These are phyloP conservation scores for Fopius arisanus DNA, from an alignment of 1,140 invertebrate species.

Conservation along the genomic window DNA sequence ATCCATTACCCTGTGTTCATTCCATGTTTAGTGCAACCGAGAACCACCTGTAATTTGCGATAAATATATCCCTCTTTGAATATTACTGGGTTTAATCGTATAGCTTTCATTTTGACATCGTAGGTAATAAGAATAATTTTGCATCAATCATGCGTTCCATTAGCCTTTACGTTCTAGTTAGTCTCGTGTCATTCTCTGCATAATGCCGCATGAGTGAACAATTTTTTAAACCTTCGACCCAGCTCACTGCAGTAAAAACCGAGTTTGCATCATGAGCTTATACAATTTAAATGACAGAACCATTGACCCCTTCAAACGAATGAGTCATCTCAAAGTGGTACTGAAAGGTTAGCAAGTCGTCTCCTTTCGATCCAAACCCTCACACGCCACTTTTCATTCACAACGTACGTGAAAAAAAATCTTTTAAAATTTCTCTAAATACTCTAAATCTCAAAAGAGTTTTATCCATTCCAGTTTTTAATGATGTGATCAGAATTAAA, in stretches of 20 bases:
- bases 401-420: background rate
- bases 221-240: background rate
- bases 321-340: background rate
- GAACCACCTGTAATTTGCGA: background rate
- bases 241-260: background rate
- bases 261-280: background rate
- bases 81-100: background rate
- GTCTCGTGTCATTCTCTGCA: background rate
- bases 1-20: background rate
- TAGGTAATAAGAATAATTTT: background rate
- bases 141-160: background rate
- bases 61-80: background rate
- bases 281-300: constrained; percentile 2
- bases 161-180: background rate
- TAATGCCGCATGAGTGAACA: background rate
- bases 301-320: background rate
- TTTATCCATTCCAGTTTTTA: no score
- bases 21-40: background rate
- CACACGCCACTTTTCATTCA: background rate
- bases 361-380: background rate
- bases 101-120: background rate
- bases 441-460: no score
- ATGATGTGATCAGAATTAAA: no score
- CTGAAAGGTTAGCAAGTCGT: background rate
- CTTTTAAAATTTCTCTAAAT: no score